These are phyloP conservation scores for Orius insidiosus DNA, from an alignment of 1,140 invertebrate species.

Conservation along the genomic window DNA sequence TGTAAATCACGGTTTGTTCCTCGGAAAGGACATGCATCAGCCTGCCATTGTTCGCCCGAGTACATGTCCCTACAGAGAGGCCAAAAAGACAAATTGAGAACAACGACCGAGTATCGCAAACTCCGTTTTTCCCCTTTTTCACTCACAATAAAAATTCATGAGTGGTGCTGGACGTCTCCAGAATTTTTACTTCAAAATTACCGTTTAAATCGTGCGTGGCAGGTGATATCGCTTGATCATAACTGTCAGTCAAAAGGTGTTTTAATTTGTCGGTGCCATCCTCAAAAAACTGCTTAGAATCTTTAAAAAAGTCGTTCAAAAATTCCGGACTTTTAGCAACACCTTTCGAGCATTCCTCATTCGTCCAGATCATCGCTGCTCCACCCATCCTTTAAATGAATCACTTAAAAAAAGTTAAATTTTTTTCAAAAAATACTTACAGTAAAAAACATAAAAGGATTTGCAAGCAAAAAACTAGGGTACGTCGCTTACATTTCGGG, in stretches of 20 bases:
- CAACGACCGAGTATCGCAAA: too few relatives aligned
- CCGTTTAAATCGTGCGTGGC: slow-evolving; percentile 7
- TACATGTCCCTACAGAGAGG: too few relatives aligned
- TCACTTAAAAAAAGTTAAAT: background rate
- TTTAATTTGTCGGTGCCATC: slow-evolving; percentile 5
- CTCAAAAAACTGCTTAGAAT: slow-evolving; percentile 1
- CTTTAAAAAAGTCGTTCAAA: slow-evolving; percentile 1
- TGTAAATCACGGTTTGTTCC: too few relatives aligned
- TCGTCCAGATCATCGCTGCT: slow-evolving; percentile 9
- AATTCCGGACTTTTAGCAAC: background rate
- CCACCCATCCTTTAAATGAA: slow-evolving; percentile 6
- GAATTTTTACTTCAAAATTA: background rate
- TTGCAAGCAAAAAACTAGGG: slow-evolving; percentile 23
- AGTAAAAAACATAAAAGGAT: slow-evolving; percentile 27
- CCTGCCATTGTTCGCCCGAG: too few relatives aligned
- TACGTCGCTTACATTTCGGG: slow-evolving; percentile 16
- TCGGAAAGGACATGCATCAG: too few relatives aligned
- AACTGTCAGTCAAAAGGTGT: slow-evolving; percentile 4
- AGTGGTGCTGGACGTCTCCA: too few relatives aligned
- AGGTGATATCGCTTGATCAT: slow-evolving; percentile 1
- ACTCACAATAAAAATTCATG: too few relatives aligned
- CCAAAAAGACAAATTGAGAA: too few relatives aligned
- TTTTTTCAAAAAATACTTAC: slow-evolving; percentile 22
- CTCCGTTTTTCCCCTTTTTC: too few relatives aligned
- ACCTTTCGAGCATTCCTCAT: slow-evolving; percentile 11